Evolutionary conservation across 1,140 invertebrate genomes (phyloP), one percentile per base, ranked within the genome.

Genomic region (Andrena cerasifolii): DNA sequence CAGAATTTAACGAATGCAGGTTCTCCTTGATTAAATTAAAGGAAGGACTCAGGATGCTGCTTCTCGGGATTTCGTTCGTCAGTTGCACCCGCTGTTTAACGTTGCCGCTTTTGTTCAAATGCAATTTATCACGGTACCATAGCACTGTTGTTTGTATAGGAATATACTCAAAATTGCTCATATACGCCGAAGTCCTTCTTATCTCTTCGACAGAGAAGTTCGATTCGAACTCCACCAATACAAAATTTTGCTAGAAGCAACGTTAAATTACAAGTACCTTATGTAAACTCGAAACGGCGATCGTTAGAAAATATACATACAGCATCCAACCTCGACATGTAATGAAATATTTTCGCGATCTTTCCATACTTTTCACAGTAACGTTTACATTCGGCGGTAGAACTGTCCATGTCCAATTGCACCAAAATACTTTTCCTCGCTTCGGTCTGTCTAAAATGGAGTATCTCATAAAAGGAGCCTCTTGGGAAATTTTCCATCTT

Each of bases 211-310:
- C 90, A 73, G 93, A 90, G 0, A 86, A 59, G 80, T 92, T 82
- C 31, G 92, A 89, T 8, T 86, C 78, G 90, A 95, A 96, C 91
- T 97, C 96, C 28, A 96, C 88, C 56, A 96, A 90, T 85, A 96
- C 94, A 85, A 95, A 96, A 90, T 95, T 94, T 93, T 95, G 89
- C 80, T 92, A 90, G 6, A n/a, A 78, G 47, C 26, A 80, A 62
- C 24, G 76, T 24, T 65, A 43, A 61, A 65, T 59, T 14, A 49
- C 67, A 71, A 81, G 18, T 71, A 40, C 5, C 3, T n/a, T n/a
- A 28, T 51, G 12, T 43, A 51, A 65, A 43, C 53, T 51, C 62
- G 18, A 61, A 62, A 21, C 36, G 56, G 58, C 63, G 58, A 2
- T 21, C 7, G 28, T 70, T 18, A 28, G 21, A 54, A 0, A 24